Conservation (phyloP, 2,888 invertebrate species). For the Eurytoma californica region DNA sequence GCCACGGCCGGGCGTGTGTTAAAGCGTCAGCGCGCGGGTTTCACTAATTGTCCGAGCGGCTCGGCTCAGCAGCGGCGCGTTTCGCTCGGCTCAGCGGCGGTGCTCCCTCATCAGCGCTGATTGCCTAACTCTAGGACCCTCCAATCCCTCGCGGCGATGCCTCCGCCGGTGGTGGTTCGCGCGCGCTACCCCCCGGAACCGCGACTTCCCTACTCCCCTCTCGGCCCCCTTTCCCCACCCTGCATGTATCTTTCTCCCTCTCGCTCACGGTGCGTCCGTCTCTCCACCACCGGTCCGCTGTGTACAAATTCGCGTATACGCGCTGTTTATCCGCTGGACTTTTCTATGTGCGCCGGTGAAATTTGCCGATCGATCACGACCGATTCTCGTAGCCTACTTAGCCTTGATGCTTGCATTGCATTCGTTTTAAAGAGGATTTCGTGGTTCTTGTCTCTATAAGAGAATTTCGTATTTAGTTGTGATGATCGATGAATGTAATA, state of each 20-base stretch:
- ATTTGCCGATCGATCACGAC: too few relatives aligned
- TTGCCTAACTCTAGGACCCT: slow-evolving; percentile 74
- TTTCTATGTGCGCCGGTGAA: background rate
- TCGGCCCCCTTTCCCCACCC: background rate
- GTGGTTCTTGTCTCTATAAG: too few relatives aligned
- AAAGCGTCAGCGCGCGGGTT: slow-evolving; percentile 57
- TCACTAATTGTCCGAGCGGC: slow-evolving; percentile 73
- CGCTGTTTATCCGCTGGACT: background rate
- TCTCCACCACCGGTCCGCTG: background rate
- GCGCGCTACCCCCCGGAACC: background rate
- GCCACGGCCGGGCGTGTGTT: background rate
- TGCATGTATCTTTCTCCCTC: slow-evolving; percentile 1
- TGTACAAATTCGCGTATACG: background rate
- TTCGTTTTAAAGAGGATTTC: too few relatives aligned
- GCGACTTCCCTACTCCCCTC: background rate
- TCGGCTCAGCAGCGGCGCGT: slow-evolving; percentile 53
- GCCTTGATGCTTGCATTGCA: too few relatives aligned
- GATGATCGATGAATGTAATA: too few relatives aligned
- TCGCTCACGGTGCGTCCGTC: background rate
- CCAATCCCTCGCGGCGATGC: slow-evolving; percentile 58
- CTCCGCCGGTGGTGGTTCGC: background rate
- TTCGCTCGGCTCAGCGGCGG: slow-evolving; percentile 59
- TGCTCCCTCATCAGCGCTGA: slow-evolving; percentile 74
- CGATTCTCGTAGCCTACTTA: background rate
- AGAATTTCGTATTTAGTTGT: too few relatives aligned